Conservation (phyloP, 2,888 invertebrate species). For the Apoda limacodes region DNA sequence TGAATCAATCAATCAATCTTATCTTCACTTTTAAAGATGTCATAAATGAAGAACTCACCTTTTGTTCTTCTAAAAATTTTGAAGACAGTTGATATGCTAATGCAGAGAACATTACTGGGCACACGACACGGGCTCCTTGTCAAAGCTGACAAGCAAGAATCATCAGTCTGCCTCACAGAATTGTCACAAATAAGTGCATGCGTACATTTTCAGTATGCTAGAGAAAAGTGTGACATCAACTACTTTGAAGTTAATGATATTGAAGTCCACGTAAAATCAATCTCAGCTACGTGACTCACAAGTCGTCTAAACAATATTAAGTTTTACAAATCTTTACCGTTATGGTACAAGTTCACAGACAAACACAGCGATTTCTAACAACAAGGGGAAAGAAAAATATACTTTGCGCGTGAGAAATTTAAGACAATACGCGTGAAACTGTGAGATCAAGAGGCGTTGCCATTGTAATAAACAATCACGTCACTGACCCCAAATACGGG, state of each 20-base stretch:
- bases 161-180: slow-evolving; percentile 21
- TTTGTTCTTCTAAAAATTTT: slow-evolving; percentile 52
- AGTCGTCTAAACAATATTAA: slow-evolving; percentile 22
- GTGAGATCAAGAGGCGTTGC: slow-evolving; percentile 68
- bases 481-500: slow-evolving; percentile 51
- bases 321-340: slow-evolving; percentile 24
- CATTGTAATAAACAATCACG: slow-evolving; percentile 69
- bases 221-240: no score
- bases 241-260: slow-evolving; percentile 19
- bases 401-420: slow-evolving; percentile 50
- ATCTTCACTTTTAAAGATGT: neutral
- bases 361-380: slow-evolving; percentile 24
- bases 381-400: slow-evolving; percentile 38
- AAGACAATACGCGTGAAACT: slow-evolving; percentile 63
- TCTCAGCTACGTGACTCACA: slow-evolving; percentile 36
- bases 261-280: slow-evolving; percentile 33
- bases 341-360: slow-evolving; percentile 25
- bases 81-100: slow-evolving; percentile 56
- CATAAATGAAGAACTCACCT: slow-evolving; percentile 33
- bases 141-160: slow-evolving; percentile 28
- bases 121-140: slow-evolving; percentile 33
- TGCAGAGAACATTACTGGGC: slow-evolving; percentile 51
- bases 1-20: no score
- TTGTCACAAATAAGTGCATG: slow-evolving; percentile 16
- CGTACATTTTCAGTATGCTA: no score